Base-by-base conservation (phyloP, 2,888 invertebrate species). In the Heliothis peltigera region DNA sequence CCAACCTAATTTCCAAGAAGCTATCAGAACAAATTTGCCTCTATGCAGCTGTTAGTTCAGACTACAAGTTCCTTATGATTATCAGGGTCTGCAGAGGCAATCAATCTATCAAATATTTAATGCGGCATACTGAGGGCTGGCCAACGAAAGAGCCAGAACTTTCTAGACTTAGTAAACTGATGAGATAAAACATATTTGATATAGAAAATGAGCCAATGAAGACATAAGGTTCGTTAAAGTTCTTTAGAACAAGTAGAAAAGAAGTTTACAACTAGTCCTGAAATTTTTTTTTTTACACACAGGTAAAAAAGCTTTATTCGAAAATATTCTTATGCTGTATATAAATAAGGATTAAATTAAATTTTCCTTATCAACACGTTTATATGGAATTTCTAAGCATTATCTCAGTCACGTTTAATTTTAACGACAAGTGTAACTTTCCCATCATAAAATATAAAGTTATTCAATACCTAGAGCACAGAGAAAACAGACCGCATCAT, bases 31-130 rank as follows among this genome's bases (percentile, higher is more conserved):
- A 17, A n/a, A 55, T 56, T 64, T 53, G 15, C 8, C 18, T 56
- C 21, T 49, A 43, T 15, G 17, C 8, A 17, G 25, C 44, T 54
- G 47, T 71, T 56, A 64, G 25, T 57, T 56, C n/a, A 12, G 17
- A 58, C 53, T 49, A 71, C 28, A 17, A 58, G 65, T 61, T 65
- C 25, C 58, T 54, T 52, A 46, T 25, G 46, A 43, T 60, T 57
- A 43, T 76, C 58, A 52, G 22, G 42, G 25, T 49, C 49, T 61
- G 59, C 4, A 58, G 63, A 48, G 52, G 61, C 61, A 68, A 77
- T 74, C 74, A 68, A 77, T 74, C 55, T 61, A 68, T 61, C 63
- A 64, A 74, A 62, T 60, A 68, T 39, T 61, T 56, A 49, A 64
- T 67, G 21, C 42, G 10, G 4, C 4, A 67, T 25, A 12, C 39